Evolutionary conservation across 2,797 vertebrate species (phyloP).

Genomic region (Sarcophilus harrisii): DNA sequence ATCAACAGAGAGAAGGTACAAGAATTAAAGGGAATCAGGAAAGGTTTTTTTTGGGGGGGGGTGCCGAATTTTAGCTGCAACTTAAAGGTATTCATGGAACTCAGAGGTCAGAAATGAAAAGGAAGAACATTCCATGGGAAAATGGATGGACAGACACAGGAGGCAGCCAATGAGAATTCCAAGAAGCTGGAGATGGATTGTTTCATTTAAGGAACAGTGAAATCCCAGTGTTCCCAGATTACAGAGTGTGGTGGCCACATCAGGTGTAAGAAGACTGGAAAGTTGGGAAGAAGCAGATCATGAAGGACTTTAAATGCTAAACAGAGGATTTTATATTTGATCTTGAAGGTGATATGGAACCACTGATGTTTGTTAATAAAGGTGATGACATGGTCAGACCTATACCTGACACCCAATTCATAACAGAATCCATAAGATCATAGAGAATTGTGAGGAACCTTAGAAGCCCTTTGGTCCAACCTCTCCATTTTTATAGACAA

Average conservation of each 20-base stretch:
- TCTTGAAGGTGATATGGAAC: too few relatives aligned
- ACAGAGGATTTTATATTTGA: too few relatives aligned
- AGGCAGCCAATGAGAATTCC: neutral
- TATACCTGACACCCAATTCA: too few relatives aligned
- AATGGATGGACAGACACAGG: neutral
- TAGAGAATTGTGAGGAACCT: too few relatives aligned
- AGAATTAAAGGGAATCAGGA: neutral
- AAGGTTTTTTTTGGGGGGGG: neutral
- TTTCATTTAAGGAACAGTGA: neutral
- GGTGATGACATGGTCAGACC: too few relatives aligned
- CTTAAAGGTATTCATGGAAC: neutral
- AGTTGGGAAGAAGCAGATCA: too few relatives aligned
- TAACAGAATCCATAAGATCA: too few relatives aligned
- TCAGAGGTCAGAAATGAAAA: neutral
- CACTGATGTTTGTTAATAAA: too few relatives aligned
- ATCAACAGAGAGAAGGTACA: neutral
- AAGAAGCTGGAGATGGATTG: neutral
- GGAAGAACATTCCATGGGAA: neutral
- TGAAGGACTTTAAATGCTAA: too few relatives aligned
- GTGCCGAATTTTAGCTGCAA: neutral
- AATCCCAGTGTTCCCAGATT: neutral
- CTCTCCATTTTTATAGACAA: neutral
- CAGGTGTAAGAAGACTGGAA: too few relatives aligned
- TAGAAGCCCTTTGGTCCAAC: too few relatives aligned
- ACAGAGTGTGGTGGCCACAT: neutral